Evolutionary conservation across 1,140 invertebrate species (phyloP), one percentile per base, ranked within the genome.

Genomic region (Galleria mellonella): DNA sequence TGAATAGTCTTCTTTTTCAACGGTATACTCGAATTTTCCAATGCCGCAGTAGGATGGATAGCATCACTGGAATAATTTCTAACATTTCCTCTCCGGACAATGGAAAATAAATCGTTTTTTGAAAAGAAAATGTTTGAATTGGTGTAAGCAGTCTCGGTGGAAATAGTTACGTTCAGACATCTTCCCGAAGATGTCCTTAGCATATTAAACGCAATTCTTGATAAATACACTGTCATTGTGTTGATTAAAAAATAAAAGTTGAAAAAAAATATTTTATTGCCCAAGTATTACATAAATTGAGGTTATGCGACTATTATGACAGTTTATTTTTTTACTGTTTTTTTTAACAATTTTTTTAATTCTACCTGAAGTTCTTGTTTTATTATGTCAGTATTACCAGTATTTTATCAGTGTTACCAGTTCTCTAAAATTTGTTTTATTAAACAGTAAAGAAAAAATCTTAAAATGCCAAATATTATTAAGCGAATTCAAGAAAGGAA

Each of bases 1-100:
- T 85, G 67, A 9, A 76, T 39, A 7, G 53, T 65, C 47, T 85
- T 85, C 69, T 83, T 83, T 64, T 79, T 85, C n/a, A 85, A 47
- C 0, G 77, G 73, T 44, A 79, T 54, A 37, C 43, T 54, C 6
- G 69, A 57, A 52, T 72, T 81, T 45, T 84, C 81, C 46, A 79
- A 47, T 1, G 76, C 57, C 42, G 70, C 23, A 4, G 72, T 62
- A 3, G 77, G 75, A 14, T 66, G 59, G 12, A 81, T 77, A 10
- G 56, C 42, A 52, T 82, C 77, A 39, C 46, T 55, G 9, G 59
- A 56, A 40, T 58, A 72, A 31, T 51, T 67, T 33, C 66, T 78
- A 40, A 56, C 32, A 17, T 65, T 61, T 62, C 68, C 14, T 23
- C 17, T 23, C 17, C 17, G 17, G 17, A 23, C 17, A 3, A 6